These are phyloP conservation scores for Dolichotis patagonum DNA, from an alignment of 2,113 vertebrate species.

Conservation along the genomic window DNA sequence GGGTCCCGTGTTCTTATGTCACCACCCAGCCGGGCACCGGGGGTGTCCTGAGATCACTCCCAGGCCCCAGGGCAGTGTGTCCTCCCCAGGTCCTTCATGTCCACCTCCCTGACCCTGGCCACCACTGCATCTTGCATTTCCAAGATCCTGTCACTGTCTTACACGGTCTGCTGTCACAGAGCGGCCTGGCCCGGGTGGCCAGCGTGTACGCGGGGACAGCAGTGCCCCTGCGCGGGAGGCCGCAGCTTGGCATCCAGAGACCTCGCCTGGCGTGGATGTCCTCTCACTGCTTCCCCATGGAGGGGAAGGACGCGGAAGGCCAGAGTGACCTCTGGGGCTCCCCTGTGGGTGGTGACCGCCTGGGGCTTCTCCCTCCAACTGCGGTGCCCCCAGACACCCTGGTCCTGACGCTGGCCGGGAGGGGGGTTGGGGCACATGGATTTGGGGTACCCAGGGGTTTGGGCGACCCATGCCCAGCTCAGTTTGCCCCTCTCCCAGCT, in stretches of 20 bases:
- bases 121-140: background rate
- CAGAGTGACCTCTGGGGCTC: no score
- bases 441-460: background rate
- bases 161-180: no score
- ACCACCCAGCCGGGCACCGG: background rate
- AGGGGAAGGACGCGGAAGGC: background rate
- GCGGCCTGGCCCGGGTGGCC: background rate
- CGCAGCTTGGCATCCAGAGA: background rate
- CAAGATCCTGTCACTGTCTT: background rate
- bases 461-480: background rate
- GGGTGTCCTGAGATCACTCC: background rate
- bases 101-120: background rate
- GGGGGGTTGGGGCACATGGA: background rate
- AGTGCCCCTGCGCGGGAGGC: background rate
- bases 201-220: background rate
- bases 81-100: background rate
- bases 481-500: background rate
- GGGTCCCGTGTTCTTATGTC: background rate
- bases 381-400: background rate
- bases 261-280: background rate
- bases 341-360: background rate
- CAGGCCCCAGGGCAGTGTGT: background rate
- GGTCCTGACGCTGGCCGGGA: rapidly evolving
- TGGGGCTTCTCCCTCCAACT: background rate
- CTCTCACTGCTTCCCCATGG: no score